Conservation (phyloP, 1,140 invertebrate species). For the Polyergus mexicanus region DNA sequence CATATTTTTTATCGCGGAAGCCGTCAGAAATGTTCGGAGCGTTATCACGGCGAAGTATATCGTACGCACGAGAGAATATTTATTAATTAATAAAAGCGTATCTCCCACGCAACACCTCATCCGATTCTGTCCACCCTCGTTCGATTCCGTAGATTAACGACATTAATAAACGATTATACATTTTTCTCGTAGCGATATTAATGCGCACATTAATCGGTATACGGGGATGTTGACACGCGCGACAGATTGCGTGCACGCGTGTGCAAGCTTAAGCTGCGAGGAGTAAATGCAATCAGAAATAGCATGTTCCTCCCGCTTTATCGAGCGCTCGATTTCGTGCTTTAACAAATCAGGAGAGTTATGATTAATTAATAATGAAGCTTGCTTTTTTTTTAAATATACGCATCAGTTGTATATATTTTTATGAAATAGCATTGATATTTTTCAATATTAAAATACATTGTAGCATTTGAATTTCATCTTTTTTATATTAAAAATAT, state of each 20-base stretch:
- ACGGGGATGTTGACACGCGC: not conserved
- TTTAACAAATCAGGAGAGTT: not conserved
- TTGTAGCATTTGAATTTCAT: not conserved
- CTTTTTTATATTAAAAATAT: not conserved
- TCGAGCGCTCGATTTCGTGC: not conserved
- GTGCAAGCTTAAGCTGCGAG: slow-evolving; percentile 22
- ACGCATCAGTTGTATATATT: not conserved
- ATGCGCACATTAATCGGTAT: slow-evolving; percentile 23
- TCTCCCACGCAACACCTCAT: not conserved
- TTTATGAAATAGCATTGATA: not conserved
- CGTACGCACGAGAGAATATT: slow-evolving; percentile 17
- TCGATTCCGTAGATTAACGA: slow-evolving; percentile 33
- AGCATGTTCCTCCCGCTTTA: not conserved
- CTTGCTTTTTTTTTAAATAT: not conserved
- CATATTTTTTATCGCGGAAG: slow-evolving; percentile 22
- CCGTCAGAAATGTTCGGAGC: not conserved
- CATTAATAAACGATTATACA: slow-evolving; percentile 38
- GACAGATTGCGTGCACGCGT: not conserved
- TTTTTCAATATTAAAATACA: no score
- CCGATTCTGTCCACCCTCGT: not conserved
- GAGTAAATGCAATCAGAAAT: slow-evolving; percentile 33
- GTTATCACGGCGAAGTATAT: not conserved
- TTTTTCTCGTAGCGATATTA: slow-evolving; percentile 27
- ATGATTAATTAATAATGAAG: not conserved
- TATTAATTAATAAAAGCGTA: slow-evolving; percentile 45